Percentiles rank a stretch among this genome's conserved stretches.
These are phyloP conservation scores for Pogonognathellus flavescens DNA, from an alignment of 1,140 invertebrate species.

Conservation along the genomic window DNA sequence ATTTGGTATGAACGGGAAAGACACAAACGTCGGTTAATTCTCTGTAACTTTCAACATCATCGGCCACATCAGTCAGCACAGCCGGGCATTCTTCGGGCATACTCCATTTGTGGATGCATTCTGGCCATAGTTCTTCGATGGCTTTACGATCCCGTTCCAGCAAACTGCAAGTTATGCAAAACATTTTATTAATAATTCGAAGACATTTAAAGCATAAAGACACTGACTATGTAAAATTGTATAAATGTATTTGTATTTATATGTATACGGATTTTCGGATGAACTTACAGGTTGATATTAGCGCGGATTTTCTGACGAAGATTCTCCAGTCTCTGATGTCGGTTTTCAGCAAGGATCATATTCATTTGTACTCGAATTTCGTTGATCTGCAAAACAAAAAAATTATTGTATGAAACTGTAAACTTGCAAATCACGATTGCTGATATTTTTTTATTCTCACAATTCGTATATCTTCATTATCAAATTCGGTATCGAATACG, in stretches of 20 bases:
- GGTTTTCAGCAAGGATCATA: conserved; percentile 42
- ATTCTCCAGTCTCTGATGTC: neutral
- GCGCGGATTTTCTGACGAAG: conserved; percentile 1
- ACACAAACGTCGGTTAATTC: conserved; percentile 38
- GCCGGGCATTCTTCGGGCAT: conserved; percentile 8
- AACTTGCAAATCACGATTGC: too few species aligned
- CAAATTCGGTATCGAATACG: conserved; percentile 76
- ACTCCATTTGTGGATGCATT: conserved; percentile 37
- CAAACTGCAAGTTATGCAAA: conserved; percentile 24
- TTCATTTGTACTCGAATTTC: conserved; percentile 60
- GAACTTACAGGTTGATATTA: neutral
- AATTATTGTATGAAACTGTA: too few species aligned
- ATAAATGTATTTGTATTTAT: too few species aligned
- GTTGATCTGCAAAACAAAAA: conserved; percentile 54
- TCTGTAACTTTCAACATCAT: neutral
- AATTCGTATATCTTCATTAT: conserved; percentile 53
- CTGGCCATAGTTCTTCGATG: conserved; percentile 58
- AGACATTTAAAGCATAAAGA: too few species aligned
- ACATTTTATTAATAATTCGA: too few species aligned
- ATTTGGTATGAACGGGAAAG: conserved; percentile 36
- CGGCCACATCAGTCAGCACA: neutral
- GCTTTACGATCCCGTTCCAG: conserved; percentile 35
- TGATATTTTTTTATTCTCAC: too few species aligned
- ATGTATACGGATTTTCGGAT: too few species aligned
- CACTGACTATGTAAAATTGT: too few species aligned